Evolutionary conservation across 2,113 vertebrate species (phyloP).

Genomic region (Hydrochoerus hydrochaeris): DNA sequence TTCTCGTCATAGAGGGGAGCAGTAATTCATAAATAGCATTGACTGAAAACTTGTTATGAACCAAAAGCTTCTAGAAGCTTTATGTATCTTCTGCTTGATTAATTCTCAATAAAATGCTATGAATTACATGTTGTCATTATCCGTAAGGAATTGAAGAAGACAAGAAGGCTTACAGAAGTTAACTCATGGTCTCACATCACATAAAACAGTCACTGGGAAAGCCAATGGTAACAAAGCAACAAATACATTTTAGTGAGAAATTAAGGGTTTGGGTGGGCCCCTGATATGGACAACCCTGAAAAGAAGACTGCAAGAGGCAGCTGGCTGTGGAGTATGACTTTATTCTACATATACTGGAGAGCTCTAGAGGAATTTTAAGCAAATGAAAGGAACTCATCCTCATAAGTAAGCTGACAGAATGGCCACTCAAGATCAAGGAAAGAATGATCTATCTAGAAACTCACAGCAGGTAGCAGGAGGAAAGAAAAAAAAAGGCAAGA

Average conservation of each 20-base stretch:
- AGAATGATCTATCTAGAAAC: background rate
- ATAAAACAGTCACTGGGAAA: background rate
- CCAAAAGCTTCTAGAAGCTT: background rate
- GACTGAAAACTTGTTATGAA: background rate
- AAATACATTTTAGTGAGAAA: background rate
- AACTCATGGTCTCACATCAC: background rate
- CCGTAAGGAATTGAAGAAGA: background rate
- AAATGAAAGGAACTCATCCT: slow-evolving; percentile 15
- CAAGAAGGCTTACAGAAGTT: background rate
- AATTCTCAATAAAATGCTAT: background rate
- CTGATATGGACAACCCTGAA: background rate
- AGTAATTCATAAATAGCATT: background rate
- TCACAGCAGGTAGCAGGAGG: background rate
- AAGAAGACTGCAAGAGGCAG: rapidly evolving
- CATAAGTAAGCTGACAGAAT: background rate
- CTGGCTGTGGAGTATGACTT: background rate
- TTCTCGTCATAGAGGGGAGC: background rate
- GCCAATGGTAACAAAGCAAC: background rate
- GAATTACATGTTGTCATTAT: background rate
- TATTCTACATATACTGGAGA: background rate
- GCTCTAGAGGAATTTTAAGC: background rate
- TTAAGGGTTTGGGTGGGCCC: background rate
- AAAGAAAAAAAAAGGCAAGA: background rate
- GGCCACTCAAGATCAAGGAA: background rate
- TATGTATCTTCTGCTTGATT: background rate